These are phyloP conservation scores for Acheta domesticus DNA, from an alignment of 2,888 invertebrate species.

Conservation along the genomic window DNA sequence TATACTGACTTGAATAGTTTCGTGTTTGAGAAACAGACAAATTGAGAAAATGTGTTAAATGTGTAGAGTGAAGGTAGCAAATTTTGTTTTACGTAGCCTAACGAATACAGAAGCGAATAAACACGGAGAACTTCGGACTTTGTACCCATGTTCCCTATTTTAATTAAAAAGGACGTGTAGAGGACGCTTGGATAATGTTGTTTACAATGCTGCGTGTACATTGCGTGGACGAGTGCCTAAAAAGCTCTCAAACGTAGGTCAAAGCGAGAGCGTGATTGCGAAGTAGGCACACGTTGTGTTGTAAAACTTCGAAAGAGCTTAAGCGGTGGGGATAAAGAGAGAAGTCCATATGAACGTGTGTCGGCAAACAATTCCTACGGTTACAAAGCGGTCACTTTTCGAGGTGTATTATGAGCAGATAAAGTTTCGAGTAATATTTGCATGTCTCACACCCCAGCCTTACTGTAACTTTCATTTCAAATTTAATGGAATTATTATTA, in stretches of 20 bases:
- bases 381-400: too few species aligned
- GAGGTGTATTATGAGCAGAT: too few species aligned
- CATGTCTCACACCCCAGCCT: too few species aligned
- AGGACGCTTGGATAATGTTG: not conserved
- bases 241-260: conserved; percentile 1
- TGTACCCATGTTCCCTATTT: not conserved
- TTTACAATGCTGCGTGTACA: not conserved
- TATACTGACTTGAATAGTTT: too few species aligned
- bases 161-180: conserved; percentile 2
- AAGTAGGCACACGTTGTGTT: not conserved
- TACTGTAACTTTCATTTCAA: too few species aligned
- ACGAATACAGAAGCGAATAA: not conserved
- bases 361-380: not conserved
- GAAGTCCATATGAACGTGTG: not conserved
- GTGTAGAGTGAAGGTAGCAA: too few species aligned
- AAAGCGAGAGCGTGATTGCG: conserved; percentile 1
- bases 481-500: too few species aligned
- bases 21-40: too few species aligned
- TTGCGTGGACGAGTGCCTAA: not conserved
- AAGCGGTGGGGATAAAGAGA: not conserved
- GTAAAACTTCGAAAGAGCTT: not conserved
- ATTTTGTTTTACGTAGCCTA: too few species aligned
- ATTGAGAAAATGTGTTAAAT: too few species aligned
- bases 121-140: not conserved
- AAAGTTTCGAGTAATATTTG: too few species aligned